These are phyloP conservation scores for Crenuchus spilurus DNA, from an alignment of 2,797 vertebrate species.

Conservation along the genomic window DNA sequence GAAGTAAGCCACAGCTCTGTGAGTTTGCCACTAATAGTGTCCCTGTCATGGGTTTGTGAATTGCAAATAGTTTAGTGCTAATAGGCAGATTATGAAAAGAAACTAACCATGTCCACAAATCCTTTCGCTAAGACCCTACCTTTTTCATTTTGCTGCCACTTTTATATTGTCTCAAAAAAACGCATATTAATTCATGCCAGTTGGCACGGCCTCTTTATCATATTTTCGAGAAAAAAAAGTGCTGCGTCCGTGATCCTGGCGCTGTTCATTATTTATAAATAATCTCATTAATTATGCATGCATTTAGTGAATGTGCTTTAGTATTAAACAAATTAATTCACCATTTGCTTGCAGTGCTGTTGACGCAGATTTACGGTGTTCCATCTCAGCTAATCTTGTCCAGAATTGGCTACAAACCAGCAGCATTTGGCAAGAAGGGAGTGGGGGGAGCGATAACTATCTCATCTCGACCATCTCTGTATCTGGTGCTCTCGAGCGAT, in stretches of 20 bases:
- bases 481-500: conserved; percentile 52
- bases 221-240: conserved; percentile 1
- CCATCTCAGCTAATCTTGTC: conserved; percentile 37
- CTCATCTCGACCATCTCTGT: conserved; percentile 49
- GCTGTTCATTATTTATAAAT: conserved; percentile 39
- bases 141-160: conserved; percentile 65
- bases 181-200: conserved; percentile 42
- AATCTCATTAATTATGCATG: conserved; percentile 76
- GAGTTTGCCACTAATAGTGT: conserved; percentile 78
- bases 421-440: background rate
- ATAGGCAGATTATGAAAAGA: conserved; percentile 84
- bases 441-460: conserved; percentile 39
- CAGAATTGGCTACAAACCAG: conserved; percentile 2
- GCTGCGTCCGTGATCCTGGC: conserved; percentile 24
- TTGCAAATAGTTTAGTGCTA: conserved; percentile 82
- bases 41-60: conserved; percentile 78
- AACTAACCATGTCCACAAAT: conserved; percentile 83
- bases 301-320: conserved; percentile 81
- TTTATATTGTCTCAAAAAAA: conserved; percentile 39
- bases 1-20: conserved; percentile 73
- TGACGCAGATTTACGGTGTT: background rate
- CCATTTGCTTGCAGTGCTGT: conserved; percentile 68
- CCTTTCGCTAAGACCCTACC: conserved; percentile 76
- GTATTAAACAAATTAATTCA: conserved; percentile 75
- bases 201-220: conserved; percentile 22